A percentile compares a stretch with the other conserved stretches of the same genome.
Conservation (phyloP, 2,797 vertebrate species). For the Sarcophilus harrisii region DNA sequence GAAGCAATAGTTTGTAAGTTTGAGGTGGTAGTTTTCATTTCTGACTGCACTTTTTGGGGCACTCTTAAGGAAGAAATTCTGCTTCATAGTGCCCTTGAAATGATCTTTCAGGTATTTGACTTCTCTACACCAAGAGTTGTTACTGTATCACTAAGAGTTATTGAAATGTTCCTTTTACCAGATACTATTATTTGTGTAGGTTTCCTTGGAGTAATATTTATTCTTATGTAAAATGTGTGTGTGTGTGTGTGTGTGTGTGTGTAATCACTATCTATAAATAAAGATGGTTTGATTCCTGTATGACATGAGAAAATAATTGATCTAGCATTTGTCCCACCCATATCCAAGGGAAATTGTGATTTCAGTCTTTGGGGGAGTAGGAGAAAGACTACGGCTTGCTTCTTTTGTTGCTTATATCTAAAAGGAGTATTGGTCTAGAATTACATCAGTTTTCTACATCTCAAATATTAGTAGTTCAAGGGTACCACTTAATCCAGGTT, state of each 20-base stretch:
- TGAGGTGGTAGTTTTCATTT: background rate
- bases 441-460: background rate
- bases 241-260: too few relatives aligned
- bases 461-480: background rate
- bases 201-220: background rate
- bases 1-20: background rate
- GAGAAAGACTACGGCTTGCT: background rate
- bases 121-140: background rate
- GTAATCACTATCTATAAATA: too few relatives aligned
- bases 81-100: background rate
- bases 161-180: background rate
- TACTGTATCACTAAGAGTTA: background rate
- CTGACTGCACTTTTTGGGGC: background rate
- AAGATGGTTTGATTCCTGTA: background rate
- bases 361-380: background rate
- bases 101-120: background rate
- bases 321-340: background rate
- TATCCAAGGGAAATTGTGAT: background rate
- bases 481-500: too few relatives aligned
- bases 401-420: background rate
- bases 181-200: background rate
- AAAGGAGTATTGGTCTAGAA: background rate
- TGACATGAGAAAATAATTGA: background rate
- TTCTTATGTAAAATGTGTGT: background rate
- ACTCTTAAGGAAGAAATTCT: background rate